Evolutionary conservation across 2,888 invertebrate genomes (phyloP), one percentile per base, ranked within the genome.

Genomic region (Entomobrya proxima): DNA sequence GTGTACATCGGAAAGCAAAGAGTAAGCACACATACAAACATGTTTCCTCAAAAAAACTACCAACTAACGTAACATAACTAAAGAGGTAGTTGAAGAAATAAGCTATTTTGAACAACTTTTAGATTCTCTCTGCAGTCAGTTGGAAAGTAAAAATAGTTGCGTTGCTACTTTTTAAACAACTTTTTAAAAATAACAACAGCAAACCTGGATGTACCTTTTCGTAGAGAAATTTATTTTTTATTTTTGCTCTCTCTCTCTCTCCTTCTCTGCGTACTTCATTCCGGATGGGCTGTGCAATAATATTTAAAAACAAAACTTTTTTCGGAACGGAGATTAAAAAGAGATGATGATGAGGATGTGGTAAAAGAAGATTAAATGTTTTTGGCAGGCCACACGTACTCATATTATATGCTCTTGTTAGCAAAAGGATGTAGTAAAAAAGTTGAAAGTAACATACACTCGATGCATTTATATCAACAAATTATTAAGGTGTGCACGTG

Each of bases 281-380:
- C 35, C 5, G 37, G 18, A 7, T 64, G 64, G 44, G 74, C 47
- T 50, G 37, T 64, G 67, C 67, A 64, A 76, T 77, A 75, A 69
- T 76, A 67, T 83, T 81, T 72, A 55, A 83, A 76, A 75, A 75
- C 82, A 64, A 75, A 83, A 83, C 67, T 76, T 83, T 83, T 83
- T 77, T 83, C 11, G 21, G 77, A 77, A 15, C 37, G 83, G 77
- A 83, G 77, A 83, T 83, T 83, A 77, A 82, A 76, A 64, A 30
- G 44, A 13, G 67, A 52, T 18, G 32, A 50, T 27, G 74, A 52
- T 18, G 76, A 76, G 37, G 35, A 76, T 30, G 58, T 64, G 77
- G 64, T 64, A 69, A 67, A 61, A 74, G 35, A 69, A 72, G 69
- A 81, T 58, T 52, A 69, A 27, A 80, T 80, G 55, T 64, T 61